Base-by-base conservation (phyloP, 2,888 invertebrate species). In the Parnassius glacialis region DNA sequence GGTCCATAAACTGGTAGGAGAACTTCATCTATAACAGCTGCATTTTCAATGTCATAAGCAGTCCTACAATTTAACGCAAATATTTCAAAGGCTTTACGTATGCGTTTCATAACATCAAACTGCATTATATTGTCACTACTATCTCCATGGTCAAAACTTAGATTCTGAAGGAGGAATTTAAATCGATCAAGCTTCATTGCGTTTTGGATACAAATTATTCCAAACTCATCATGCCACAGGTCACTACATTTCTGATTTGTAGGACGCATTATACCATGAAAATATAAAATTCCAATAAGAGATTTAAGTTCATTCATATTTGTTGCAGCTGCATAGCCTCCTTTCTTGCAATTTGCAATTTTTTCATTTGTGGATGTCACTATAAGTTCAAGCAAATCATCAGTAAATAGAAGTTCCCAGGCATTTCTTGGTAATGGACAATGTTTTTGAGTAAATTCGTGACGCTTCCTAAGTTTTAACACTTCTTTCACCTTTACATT, bases 61-160 rank as follows among this genome's bases (percentile, higher is more conserved):
- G 80, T 81, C 72, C 88, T 82, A 67, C 91, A 90, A 73, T 92
- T 92, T 72, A 84, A 74, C 42, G 87, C 82, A 66, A 92, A 92
- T 64, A 87, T 87, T 71, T 92, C 89, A 66, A 92, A 87, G 7
- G 89, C 80, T 74, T 87, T 84, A 52, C 89, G 79, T 64, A 90
- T 86, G 10, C 85, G 83, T 68, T 80, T 87, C 84, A 92, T 86
- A 20, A 80, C 71, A 67, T 90, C 87, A 61, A 77, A 79, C 62
- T 81, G 80, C 61, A 84, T 78, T 56, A 83, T 75, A 63, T 74
- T 75, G 43, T 81, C 73, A 56, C 77, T 74, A 59, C 77, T 74
- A 59, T 77, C 69, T 47, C 76, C 75, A 62, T 76, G 75, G 58
- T 87, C 85, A 74, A 90, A 92, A 64, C 80, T 73, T 54, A 92